A percentile compares a stretch with the other conserved stretches of the same genome.
These are phyloP conservation scores for Drosophila nikananu DNA, from an alignment of 1,140 invertebrate genomes.

Conservation along the genomic window DNA sequence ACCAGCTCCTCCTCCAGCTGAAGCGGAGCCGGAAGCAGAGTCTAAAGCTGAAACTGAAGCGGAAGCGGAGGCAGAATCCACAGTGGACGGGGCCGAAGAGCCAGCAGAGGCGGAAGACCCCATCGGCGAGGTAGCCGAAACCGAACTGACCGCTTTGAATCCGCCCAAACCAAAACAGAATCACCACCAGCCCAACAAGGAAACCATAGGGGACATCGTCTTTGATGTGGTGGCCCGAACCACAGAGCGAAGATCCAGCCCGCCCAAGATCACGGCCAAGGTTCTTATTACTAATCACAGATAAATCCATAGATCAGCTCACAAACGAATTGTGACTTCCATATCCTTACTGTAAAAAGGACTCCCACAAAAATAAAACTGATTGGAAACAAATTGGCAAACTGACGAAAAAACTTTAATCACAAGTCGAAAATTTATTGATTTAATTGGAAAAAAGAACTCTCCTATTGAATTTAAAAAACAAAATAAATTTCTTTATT, in stretches of 20 bases:
- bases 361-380: not conserved
- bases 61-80: conserved; percentile 10
- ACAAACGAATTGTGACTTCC: not conserved
- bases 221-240: conserved; percentile 66
- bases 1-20: conserved; percentile 26
- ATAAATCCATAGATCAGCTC: not conserved
- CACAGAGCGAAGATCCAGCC: conserved; percentile 63
- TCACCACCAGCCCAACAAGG: conserved; percentile 69
- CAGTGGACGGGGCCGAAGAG: conserved; percentile 21
- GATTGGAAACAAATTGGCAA: conserved; percentile 10
- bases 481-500: not conserved
- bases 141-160: conserved; percentile 40
- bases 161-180: conserved; percentile 32
- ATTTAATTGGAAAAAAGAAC: not conserved
- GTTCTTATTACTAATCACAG: conserved; percentile 57
- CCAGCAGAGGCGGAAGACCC: conserved; percentile 26
- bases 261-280: conserved; percentile 66
- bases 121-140: conserved; percentile 36
- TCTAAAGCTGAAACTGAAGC: conserved; percentile 5
- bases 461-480: not conserved
- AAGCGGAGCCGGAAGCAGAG: conserved; percentile 22
- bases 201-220: conserved; percentile 74
- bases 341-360: not conserved
- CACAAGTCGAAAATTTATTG: not conserved
- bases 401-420: not conserved